Evolutionary conservation across 2,797 vertebrate species (phyloP).

Genomic region (Benthosema pterotum): DNA sequence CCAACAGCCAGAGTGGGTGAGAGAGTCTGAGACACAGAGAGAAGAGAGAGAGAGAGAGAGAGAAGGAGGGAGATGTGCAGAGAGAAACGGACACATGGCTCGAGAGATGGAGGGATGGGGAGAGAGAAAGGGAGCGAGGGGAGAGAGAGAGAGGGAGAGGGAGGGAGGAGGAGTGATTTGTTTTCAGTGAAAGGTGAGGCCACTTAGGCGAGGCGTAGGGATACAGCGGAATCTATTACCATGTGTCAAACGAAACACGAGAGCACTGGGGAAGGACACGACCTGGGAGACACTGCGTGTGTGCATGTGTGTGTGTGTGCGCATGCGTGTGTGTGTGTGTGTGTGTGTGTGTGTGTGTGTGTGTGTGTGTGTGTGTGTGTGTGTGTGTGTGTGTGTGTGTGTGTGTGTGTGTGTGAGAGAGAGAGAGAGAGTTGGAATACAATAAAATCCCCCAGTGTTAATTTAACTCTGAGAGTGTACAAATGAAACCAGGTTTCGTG

Average conservation of each 20-base stretch:
- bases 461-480: no score
- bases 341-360: constrained; percentile 25
- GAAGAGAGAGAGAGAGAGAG: constrained; percentile 14
- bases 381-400: constrained; percentile 1
- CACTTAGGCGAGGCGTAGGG: constrained; percentile 93
- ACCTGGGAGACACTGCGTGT: constrained; percentile 68
- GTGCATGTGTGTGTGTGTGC: constrained; percentile 19
- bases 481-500: no score
- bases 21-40: constrained; percentile 6
- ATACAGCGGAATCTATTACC: constrained; percentile 97
- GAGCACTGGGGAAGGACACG: constrained; percentile 83
- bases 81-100: background rate
- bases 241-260: constrained; percentile 95
- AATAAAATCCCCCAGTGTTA: no score
- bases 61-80: constrained; percentile 8
- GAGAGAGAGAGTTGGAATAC: background rate
- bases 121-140: background rate
- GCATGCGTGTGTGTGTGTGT: constrained; percentile 38
- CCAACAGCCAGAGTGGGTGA: background rate
- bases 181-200: constrained; percentile 99
- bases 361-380: constrained; percentile 21
- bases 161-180: constrained; percentile 88
- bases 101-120: constrained; percentile 11
- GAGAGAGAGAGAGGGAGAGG: constrained; percentile 11
- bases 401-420: background rate